These are phyloP conservation scores for Drosophila prosaltans DNA, from an alignment of 1,140 invertebrate genomes.

Conservation along the genomic window DNA sequence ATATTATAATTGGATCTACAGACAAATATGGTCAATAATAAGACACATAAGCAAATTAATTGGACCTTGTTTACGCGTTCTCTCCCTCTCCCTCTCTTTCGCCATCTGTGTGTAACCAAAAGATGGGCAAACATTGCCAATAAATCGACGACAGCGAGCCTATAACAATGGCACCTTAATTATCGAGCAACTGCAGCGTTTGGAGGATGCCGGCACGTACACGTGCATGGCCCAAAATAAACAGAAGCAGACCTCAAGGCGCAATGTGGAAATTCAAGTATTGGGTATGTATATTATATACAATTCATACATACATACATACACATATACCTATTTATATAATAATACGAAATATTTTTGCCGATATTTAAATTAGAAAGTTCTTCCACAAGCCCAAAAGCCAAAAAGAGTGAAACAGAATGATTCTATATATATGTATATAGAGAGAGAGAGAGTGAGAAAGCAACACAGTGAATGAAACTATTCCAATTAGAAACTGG, in stretches of 20 bases:
- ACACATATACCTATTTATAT: background rate
- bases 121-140: slow-evolving; percentile 92
- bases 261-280: slow-evolving; percentile 93
- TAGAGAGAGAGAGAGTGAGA: background rate
- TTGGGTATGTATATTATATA: slow-evolving; percentile 85
- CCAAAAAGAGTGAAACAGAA: background rate
- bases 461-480: slow-evolving; percentile 49
- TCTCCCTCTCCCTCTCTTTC: slow-evolving; percentile 1
- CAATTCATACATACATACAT: background rate
- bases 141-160: slow-evolving; percentile 93
- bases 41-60: slow-evolving; percentile 72
- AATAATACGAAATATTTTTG: slow-evolving; percentile 63
- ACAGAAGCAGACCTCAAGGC: slow-evolving; percentile 90
- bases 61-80: slow-evolving; percentile 41
- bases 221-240: slow-evolving; percentile 94
- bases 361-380: slow-evolving; percentile 74
- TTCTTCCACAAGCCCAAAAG: slow-evolving; percentile 22
- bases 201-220: slow-evolving; percentile 92
- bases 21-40: slow-evolving; percentile 54
- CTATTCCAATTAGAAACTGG: slow-evolving; percentile 76
- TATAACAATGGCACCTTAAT: slow-evolving; percentile 94
- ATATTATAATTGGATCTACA: background rate
- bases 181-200: slow-evolving; percentile 91
- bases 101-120: background rate
- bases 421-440: background rate